Base-by-base conservation (phyloP, 2,113 vertebrate genomes). In the Cephalopterus ornatus region DNA sequence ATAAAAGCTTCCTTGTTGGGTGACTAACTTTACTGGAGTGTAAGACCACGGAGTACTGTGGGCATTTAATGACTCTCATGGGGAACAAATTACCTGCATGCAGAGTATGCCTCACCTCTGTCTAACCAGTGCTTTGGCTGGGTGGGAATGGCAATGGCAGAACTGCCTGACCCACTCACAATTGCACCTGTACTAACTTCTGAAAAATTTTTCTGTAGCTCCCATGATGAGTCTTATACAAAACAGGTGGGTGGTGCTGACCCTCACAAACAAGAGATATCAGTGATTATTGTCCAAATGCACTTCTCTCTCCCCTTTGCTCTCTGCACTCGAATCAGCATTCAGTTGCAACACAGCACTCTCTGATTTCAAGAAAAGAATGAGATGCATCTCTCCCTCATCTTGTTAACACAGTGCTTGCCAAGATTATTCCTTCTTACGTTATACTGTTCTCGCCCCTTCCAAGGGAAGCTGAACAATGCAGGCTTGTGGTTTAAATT, bases 121-220 rank as follows among this genome's bases (percentile, higher is more conserved):
- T 41, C 41, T 41, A 33, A 28, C 49, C n/a, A 0, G 1, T 8
- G 30, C 30, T 56, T 39, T 55, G 65, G 5, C 42, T 15, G 53
- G 63, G 58, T 52, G 88, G 35, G 83, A 84, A 33, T 30, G 55
- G 49, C 59, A 62, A 0, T 52, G 85, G 27, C 44, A 91, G 70
- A 52, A 24, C 59, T 4, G 9, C 72, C 88, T 59, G 39, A 35
- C 14, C 44, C 0, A 0, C 42, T 44, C 47, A 20, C 68, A 49
- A 3, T 5, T 84, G 61, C 14, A 39, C 53, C 63, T 62, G 28
- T 58, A 84, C 83, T 94, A 95, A 96, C 73, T 72, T 85, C 6
- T 92, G 86, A 52, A 67, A 56, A 17, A 44, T 92, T 89, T 87
- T 85, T 89, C 95, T 96, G 71, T 95, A 96, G 92, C 92, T 97